These are phyloP conservation scores for Erynnis tages DNA, from an alignment of 2,888 invertebrate species.

Conservation along the genomic window DNA sequence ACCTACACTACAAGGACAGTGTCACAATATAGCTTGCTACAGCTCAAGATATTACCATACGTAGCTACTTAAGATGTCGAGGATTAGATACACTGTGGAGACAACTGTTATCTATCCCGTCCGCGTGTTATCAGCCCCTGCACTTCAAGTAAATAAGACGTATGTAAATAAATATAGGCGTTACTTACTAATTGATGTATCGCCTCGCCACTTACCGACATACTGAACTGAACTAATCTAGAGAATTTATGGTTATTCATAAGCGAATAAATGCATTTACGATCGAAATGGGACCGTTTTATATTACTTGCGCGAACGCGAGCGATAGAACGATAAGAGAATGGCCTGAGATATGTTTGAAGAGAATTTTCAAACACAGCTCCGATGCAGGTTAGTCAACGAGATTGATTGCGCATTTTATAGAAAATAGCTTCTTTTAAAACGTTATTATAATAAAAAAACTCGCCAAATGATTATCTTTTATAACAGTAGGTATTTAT, in stretches of 20 bases:
- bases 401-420: too few species aligned
- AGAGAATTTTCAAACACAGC: too few species aligned
- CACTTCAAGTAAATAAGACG: conserved; percentile 25
- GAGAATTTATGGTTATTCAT: conserved; percentile 27
- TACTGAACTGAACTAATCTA: conserved; percentile 27
- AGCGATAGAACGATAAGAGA: background rate
- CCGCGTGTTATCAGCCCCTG: conserved; percentile 11
- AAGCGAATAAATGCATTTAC: conserved; percentile 26
- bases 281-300: conserved; percentile 8
- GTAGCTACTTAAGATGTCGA: conserved; percentile 22
- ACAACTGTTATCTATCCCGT: conserved; percentile 23
- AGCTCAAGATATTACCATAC: conserved; percentile 11
- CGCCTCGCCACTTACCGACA: conserved; percentile 26
- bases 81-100: conserved; percentile 20
- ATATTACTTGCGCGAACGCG: background rate
- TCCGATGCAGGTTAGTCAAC: too few species aligned
- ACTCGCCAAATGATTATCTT: too few species aligned
- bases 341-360: too few species aligned
- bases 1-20: too few species aligned
- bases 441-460: too few species aligned
- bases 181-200: conserved; percentile 28
- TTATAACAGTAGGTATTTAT: too few species aligned
- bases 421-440: too few species aligned
- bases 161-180: conserved; percentile 27
- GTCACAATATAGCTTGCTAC: too few species aligned